phyloP scores from a whole-genome alignment of 2,113 vertebrate genomes.

The Sclerurus mexicanus region DNA sequence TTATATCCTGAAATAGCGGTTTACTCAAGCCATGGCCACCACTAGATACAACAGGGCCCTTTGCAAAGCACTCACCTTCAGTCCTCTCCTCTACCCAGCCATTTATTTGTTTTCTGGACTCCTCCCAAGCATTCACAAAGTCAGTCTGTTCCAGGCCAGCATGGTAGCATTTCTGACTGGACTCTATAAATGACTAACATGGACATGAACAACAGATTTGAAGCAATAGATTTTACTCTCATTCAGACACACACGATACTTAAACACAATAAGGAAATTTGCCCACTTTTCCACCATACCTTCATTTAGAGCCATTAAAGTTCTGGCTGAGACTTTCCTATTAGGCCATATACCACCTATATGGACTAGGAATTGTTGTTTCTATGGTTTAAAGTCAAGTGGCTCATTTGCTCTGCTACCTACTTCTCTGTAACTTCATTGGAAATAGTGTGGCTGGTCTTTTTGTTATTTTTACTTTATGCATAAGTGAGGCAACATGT shows the following conservation, averaged over 20 bases:
- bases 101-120: constrained; percentile 83
- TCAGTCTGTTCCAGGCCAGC: constrained; percentile 82
- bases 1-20: not conserved
- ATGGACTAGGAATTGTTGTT: not conserved
- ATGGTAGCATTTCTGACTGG: constrained; percentile 80
- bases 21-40: not conserved
- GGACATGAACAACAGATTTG: not conserved
- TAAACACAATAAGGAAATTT: not conserved
- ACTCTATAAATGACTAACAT: constrained; percentile 79
- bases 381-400: not conserved
- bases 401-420: not conserved
- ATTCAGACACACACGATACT: not conserved
- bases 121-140: constrained; percentile 79
- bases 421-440: not conserved
- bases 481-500: not conserved
- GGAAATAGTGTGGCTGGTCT: not conserved
- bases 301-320: fast-evolving
- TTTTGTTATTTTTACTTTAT: not conserved
- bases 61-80: constrained; percentile 73
- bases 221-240: not conserved
- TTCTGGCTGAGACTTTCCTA: not conserved
- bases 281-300: fast-evolving
- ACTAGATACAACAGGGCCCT: not conserved
- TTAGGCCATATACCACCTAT: not conserved
- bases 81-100: constrained; percentile 87